These are phyloP conservation scores for Diarsia mendica DNA, from an alignment of 2,888 invertebrate species.

Conservation along the genomic window DNA sequence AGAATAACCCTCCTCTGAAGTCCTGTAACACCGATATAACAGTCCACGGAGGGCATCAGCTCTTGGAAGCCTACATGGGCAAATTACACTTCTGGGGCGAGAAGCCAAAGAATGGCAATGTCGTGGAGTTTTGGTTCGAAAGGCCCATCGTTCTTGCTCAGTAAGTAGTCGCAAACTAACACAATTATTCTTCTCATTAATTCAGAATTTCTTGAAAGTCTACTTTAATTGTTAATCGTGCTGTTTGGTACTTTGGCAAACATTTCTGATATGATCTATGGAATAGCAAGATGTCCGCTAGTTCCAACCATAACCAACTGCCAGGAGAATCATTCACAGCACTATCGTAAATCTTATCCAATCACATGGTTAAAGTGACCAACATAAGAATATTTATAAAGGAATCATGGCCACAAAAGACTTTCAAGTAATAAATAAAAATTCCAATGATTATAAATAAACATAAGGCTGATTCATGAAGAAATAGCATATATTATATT, in stretches of 20 bases:
- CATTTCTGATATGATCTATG: neutral
- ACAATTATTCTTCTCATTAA: neutral
- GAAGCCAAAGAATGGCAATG: constrained; percentile 95
- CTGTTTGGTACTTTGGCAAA: neutral
- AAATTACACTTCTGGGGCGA: constrained; percentile 98
- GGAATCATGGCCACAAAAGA: neutral
- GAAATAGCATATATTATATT: too few species aligned
- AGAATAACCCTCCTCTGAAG: constrained; percentile 92
- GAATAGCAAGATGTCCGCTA: neutral
- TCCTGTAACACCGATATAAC: constrained; percentile 93
- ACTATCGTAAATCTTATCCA: too few species aligned
- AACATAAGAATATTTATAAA: neutral
- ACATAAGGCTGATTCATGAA: too few species aligned
- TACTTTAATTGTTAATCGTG: neutral
- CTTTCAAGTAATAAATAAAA: neutral
- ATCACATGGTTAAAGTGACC: neutral
- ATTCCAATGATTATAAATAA: neutral
- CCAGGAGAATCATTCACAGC: neutral
- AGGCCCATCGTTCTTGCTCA: constrained; percentile 92
- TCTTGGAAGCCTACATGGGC: constrained; percentile 96
- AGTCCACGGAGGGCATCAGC: constrained; percentile 94
- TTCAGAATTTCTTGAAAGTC: neutral
- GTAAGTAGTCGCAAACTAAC: constrained; percentile 80
- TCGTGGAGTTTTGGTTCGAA: constrained; percentile 94
- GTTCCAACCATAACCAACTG: neutral